Base-by-base conservation (phyloP, 2,888 invertebrate species). In the Oscheius onirici region DNA sequence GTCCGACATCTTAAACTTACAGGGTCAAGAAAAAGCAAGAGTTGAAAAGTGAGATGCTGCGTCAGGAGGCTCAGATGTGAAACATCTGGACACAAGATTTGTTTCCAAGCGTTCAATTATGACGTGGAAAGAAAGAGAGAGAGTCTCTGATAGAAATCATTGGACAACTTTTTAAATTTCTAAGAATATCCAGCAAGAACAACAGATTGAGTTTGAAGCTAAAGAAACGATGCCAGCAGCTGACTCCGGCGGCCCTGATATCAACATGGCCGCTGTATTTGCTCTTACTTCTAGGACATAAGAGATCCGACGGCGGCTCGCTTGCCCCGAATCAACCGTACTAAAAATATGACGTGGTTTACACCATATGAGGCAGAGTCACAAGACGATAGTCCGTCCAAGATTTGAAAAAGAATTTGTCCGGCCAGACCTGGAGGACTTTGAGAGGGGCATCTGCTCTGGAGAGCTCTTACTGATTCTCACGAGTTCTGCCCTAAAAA, bases 1-100 rank as follows among this genome's bases (percentile, higher is more conserved):
- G 20, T 79, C 79, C 3, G 79, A 79, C 79, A 79, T 79, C 68
- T 28, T 26, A 68, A 54, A 51, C 1, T 40, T 34, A 3, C 5
- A 3, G 3, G 34, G 34, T 17, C 41, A n/a, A 24, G 10, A 58
- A 58, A 58, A 58, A 58, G 5, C 11, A 46, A 26, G 63, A 46
- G 24, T 8, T 41, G 58, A 40, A 55, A 55, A n/a, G 24, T 26
- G 55, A 55, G 20, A 24, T 17, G n/a, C 22, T 58, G 58, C 58
- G n/a, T 58, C 58, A 41, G 41, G 6, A 52, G 52, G 5, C 20
- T 52, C 22, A 22, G 52, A 58, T 58, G 41, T 41, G 20, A 58
- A 58, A 58, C 58, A 58, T 40, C 34, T 58, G 58, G 40, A 17
- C 24, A 24, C 26, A 11, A 26, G 55, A 55, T 55, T 55, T 26